phyloP scores from a whole-genome alignment of 2,113 vertebrate genomes.

The Nothoprocta perdicaria region DNA sequence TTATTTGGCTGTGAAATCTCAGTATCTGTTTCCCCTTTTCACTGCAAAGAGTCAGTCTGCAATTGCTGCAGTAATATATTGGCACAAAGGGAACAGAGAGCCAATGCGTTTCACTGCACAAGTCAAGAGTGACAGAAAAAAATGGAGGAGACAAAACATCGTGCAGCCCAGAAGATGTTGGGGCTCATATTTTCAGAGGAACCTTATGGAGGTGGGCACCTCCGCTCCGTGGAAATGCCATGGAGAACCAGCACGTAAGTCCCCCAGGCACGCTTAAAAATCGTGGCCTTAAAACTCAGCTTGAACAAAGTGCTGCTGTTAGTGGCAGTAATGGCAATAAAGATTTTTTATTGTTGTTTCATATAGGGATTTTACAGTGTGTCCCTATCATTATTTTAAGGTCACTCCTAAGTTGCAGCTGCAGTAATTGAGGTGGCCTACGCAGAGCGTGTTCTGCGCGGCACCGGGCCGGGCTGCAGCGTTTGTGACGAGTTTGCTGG shows the following conservation, averaged over 20 bases:
- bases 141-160: background rate
- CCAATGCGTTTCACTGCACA: background rate
- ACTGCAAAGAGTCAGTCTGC: background rate
- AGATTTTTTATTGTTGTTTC: background rate
- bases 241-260: background rate
- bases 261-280: background rate
- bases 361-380: background rate
- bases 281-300: constrained; percentile 14
- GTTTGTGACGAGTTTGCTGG: background rate
- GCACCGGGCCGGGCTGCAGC: accelerated
- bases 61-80: background rate
- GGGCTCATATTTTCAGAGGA: background rate
- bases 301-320: constrained; percentile 28
- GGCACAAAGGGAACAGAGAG: accelerated
- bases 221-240: background rate
- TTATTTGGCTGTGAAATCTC: background rate
- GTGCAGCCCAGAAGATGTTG: background rate
- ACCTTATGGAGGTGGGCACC: background rate
- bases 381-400: background rate
- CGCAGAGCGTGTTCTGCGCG: accelerated
- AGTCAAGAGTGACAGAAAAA: background rate
- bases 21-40: background rate
- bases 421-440: background rate
- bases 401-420: background rate
- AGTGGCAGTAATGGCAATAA: constrained; percentile 25